phyloP scores from a whole-genome alignment of 2,888 invertebrate species.

The Ormia ochracea region DNA sequence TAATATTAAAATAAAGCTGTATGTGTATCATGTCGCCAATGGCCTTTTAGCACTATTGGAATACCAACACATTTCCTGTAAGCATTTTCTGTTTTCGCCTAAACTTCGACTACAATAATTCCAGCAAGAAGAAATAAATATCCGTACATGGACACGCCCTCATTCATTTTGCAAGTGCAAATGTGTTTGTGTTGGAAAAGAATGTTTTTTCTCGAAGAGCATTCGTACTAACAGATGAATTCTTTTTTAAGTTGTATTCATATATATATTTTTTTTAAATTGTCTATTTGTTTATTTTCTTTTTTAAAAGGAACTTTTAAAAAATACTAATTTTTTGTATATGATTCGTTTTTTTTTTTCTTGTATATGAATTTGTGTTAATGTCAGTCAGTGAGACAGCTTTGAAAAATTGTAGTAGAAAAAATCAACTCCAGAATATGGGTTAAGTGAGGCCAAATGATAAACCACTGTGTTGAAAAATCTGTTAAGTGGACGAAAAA shows the following conservation, averaged over 20 bases:
- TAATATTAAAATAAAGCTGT: conserved; percentile 23
- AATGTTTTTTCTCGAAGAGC: background rate
- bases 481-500: conserved; percentile 42
- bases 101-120: background rate
- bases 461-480: conserved; percentile 60
- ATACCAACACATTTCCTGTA: conserved; percentile 52
- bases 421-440: conserved; percentile 44
- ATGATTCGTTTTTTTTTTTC: background rate
- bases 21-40: conserved; percentile 59
- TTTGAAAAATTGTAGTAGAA: conserved; percentile 17
- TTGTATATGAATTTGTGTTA: conserved; percentile 38
- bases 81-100: conserved; percentile 3
- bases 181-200: background rate
- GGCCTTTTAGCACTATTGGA: conserved; percentile 58
- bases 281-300: conserved; percentile 5
- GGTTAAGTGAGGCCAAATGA: conserved; percentile 63
- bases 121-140: conserved; percentile 11
- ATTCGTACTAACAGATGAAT: conserved; percentile 14
- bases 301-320: conserved; percentile 7
- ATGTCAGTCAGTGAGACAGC: conserved; percentile 53
- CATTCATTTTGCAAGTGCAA: background rate
- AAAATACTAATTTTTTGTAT: background rate
- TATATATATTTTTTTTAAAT: too few species aligned
- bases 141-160: conserved; percentile 29
- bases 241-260: conserved; percentile 33